phyloP scores from a whole-genome alignment of 2,113 vertebrate species.

The Axis porcinus region DNA sequence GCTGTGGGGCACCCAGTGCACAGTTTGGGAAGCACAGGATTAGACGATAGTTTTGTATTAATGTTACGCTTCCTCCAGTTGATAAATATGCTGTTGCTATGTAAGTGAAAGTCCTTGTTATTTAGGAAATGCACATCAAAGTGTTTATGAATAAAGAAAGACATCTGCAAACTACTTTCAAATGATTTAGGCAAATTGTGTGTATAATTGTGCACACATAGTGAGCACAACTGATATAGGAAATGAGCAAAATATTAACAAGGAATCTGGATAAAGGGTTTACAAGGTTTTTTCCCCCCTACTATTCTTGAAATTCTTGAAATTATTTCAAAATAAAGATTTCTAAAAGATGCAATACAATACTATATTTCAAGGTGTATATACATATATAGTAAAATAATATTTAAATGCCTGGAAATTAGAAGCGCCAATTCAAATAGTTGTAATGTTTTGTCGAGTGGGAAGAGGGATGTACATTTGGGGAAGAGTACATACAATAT shows the following conservation, averaged over 20 bases:
- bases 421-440: neutral
- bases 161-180: neutral
- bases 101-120: neutral
- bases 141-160: neutral
- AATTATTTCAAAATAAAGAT: slow-evolving; percentile 6
- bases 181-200: neutral
- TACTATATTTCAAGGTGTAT: neutral
- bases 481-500: neutral
- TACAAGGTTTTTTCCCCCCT: neutral
- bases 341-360: neutral
- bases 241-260: neutral
- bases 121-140: neutral
- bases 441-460: neutral
- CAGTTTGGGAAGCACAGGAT: neutral
- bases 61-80: neutral
- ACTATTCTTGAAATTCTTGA: slow-evolving; percentile 1
- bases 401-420: neutral
- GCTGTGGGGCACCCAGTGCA: neutral
- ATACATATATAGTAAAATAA: neutral
- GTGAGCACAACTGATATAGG: neutral
- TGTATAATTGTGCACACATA: neutral
- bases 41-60: neutral
- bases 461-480: neutral
- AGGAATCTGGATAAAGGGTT: neutral
- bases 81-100: neutral